Base-by-base conservation (phyloP, 23 tunicate genomes). In the Ciona savignyi region DNA sequence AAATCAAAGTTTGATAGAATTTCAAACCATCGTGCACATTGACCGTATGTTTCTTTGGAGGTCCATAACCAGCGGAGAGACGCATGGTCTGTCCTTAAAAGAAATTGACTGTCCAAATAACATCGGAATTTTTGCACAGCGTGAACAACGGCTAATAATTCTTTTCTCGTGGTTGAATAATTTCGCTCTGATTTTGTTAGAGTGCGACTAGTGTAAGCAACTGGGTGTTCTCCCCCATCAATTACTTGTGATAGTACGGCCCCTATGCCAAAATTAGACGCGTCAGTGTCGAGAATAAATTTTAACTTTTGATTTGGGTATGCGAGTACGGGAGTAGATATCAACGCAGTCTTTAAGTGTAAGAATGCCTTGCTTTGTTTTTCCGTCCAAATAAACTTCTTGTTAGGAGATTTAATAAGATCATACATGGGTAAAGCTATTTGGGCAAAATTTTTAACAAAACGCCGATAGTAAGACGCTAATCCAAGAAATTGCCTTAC, bases 91-190 rank as follows among this genome's bases (percentile, higher is more conserved):
- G 62, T 51, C 20, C 62, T 19, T 21, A 51, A 51, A 15, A 51
- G 62, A 51, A 51, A 51, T 19, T 51, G 62, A 19, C 21, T 19
- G 62, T 21, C 62, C 62, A n/a, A n/a, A 51, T 51, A 62, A 62
- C 30, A 62, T 11, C 25, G 19, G 30, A 35, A 19, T 21, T 22
- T 73, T 73, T 73, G 32, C 4, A 49, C 26, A 21, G 31, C 48
- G 23, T 29, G 67, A 2, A 76, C 51, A 1, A 76, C 70, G 2
- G 76, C 80, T 26, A 33, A 42, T 11, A 30, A 29, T 30, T 76
- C 80, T 23, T 62, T 73, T 73, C 56, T 62, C 25, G 77, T 21
- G 15, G 74, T 26, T 21, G 74, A 73, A 60, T 62, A 73, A 11
- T 73, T 73, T 3, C 4, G 74, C 56, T 73, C 77, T 21, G 60